A percentile compares a stretch with the other conserved stretches of the same genome.
Evolutionary conservation across 2,113 vertebrate genomes (phyloP).

Genomic region (Periophthalmodon schlosseri): DNA sequence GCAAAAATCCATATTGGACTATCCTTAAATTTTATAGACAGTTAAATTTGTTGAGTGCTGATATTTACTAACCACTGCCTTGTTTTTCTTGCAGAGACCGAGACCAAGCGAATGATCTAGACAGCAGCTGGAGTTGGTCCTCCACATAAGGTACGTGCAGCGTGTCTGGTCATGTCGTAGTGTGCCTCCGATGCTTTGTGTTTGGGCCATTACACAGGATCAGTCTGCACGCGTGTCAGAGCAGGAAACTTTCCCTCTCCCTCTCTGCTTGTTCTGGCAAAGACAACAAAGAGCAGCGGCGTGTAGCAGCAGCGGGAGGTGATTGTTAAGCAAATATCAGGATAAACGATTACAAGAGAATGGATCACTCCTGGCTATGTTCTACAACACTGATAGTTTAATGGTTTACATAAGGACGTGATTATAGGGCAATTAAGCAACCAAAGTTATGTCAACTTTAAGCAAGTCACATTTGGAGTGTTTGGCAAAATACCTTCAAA

Average conservation of each 20-base stretch:
- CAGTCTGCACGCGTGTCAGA: conserved; percentile 37
- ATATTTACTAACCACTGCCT: background rate
- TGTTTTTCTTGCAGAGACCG: conserved; percentile 61
- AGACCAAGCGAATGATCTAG: conserved; percentile 73
- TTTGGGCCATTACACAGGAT: conserved; percentile 44
- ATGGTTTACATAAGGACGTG: background rate
- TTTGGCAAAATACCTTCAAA: background rate
- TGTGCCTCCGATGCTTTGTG: conserved; percentile 22
- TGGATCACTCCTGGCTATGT: background rate
- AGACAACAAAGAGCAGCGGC: background rate
- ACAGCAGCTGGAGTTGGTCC: conserved; percentile 58
- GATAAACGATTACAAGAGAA: background rate
- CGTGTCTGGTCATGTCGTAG: conserved; percentile 18
- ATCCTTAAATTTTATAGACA: no score
- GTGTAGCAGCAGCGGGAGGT: background rate
- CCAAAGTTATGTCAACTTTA: background rate
- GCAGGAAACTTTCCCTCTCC: conserved; percentile 22
- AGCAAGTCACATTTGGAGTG: background rate
- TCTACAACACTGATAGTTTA: background rate
- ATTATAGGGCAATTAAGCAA: background rate
- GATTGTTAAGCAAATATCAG: background rate
- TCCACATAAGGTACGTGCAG: conserved; percentile 71
- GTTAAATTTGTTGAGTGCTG: background rate
- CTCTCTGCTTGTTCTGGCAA: conserved; percentile 12
- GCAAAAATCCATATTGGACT: no score